A percentile compares a stretch with the other conserved stretches of the same genome.
phyloP scores from a whole-genome alignment of 2,113 vertebrate genomes.

The Gymnocephalus cernua region DNA sequence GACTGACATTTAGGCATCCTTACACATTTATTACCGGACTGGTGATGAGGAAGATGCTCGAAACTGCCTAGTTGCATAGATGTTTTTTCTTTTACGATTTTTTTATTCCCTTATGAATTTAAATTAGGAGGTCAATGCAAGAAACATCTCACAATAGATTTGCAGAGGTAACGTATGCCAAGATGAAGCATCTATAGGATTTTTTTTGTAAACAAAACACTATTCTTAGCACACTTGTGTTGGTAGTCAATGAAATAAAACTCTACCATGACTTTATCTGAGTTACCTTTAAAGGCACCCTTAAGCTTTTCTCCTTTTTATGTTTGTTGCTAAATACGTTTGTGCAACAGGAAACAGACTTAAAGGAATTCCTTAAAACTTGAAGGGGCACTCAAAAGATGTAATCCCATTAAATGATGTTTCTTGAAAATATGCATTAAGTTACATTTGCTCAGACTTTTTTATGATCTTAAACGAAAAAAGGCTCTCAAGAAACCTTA shows the following conservation, averaged over 20 bases:
- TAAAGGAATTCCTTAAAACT: slow-evolving; percentile 29
- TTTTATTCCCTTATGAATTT: not conserved
- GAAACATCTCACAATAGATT: not conserved
- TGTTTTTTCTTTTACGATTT: slow-evolving; percentile 6
- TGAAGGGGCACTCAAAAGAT: slow-evolving; percentile 18
- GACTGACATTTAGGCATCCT: slow-evolving; percentile 1
- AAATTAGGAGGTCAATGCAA: slow-evolving; percentile 3
- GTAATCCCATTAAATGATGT: slow-evolving; percentile 11
- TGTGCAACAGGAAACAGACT: slow-evolving; percentile 8
- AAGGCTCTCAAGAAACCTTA: slow-evolving; percentile 6
- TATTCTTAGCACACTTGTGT: slow-evolving; percentile 34
- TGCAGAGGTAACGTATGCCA: slow-evolving; percentile 4
- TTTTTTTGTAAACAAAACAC: slow-evolving; percentile 36
- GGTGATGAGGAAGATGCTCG: slow-evolving; percentile 19
- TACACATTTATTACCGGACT: slow-evolving; percentile 19
- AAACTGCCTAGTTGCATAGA: slow-evolving; percentile 32
- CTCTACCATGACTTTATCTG: slow-evolving; percentile 3
- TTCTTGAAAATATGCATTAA: slow-evolving; percentile 25
- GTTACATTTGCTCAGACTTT: slow-evolving; percentile 1
- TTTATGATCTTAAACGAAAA: not conserved
- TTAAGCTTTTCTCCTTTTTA: slow-evolving; percentile 10
- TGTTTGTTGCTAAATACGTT: slow-evolving; percentile 17
- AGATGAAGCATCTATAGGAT: not conserved
- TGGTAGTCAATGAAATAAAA: slow-evolving; percentile 18
- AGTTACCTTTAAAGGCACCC: slow-evolving; percentile 38